These are phyloP conservation scores for Drosophila subobscura DNA, from an alignment of 1,140 invertebrate genomes.

Conservation along the genomic window DNA sequence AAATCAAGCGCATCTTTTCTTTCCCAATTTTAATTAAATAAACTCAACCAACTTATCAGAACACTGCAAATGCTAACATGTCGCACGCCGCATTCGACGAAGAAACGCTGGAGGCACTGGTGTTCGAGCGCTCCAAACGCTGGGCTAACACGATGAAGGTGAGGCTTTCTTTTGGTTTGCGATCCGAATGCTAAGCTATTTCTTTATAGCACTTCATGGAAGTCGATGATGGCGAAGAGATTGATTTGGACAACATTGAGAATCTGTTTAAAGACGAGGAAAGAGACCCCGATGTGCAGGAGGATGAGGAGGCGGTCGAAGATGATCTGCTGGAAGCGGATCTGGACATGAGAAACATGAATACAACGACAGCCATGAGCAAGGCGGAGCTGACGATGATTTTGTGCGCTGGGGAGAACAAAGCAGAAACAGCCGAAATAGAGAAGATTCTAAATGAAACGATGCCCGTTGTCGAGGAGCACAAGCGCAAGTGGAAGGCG, in stretches of 20 bases:
- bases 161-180: background rate
- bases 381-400: conserved; percentile 49
- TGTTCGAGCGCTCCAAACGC: conserved; percentile 55
- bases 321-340: conserved; percentile 20
- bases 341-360: conserved; percentile 25
- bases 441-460: conserved; percentile 68
- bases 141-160: conserved; percentile 57
- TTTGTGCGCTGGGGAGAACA: conserved; percentile 38
- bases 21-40: background rate
- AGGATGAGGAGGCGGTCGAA: conserved; percentile 33
- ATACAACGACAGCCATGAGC: conserved; percentile 34
- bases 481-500: conserved; percentile 67
- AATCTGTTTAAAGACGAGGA: conserved; percentile 23
- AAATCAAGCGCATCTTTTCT: background rate
- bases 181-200: conserved; percentile 6
- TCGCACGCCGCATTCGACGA: conserved; percentile 37
- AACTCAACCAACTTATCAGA: background rate
- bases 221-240: conserved; percentile 20
- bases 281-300: conserved; percentile 3
- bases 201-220: conserved; percentile 16
- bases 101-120: conserved; percentile 45
- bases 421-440: conserved; percentile 36
- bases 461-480: conserved; percentile 65
- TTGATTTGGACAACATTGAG: conserved; percentile 35
- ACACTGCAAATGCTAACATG: conserved; percentile 26